Evolutionary conservation across 2,888 invertebrate genomes (phyloP), one percentile per base, ranked within the genome.

Genomic region (Hemicrepidius hirtus): DNA sequence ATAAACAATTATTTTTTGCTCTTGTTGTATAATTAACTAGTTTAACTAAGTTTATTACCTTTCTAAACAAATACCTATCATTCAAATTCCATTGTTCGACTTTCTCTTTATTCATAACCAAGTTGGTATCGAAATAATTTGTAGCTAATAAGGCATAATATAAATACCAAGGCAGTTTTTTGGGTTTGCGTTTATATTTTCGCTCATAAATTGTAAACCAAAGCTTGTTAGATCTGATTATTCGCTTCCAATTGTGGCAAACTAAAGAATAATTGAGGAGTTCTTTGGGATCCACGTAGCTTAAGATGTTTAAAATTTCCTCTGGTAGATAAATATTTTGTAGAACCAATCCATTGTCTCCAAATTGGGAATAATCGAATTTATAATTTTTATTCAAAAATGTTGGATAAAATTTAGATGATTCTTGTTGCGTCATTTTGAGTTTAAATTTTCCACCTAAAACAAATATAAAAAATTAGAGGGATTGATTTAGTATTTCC

Each of bases 191-290:
- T 3, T 68, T 63, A 13, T 59, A 71, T 10, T 57, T 64, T 21
- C 53, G 57, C 32, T 57, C 21, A 35, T 74, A 74, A 16, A 68
- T 46, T 0, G 20, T 13, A 4, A 53, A 20, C 71, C 74, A 71
- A 20, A 71, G 41, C 7, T 71, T 64, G 55, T 71, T 71, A 12
- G 59, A 79, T 44, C 83, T 81, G 44, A 87, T 84, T n/a, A 87
- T 55, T 2, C 76, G 66, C 37, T 82, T 80, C 88, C 88, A 88
- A 13, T 81, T 80, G 73, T 82, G 84, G 71, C 88, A 88, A 0
- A 88, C 88, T 13, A 83, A 67, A 64, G 85, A 84, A 73, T 85
- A 85, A 3, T 77, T 82, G 3, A 83, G 46, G 1, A 88, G 71
- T 4, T 84, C 77, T 35, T 81, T 77, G 12, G 79, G 70, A 71